Base-by-base conservation (phyloP, 2,113 vertebrate genomes). In the Aramus guarauna region DNA sequence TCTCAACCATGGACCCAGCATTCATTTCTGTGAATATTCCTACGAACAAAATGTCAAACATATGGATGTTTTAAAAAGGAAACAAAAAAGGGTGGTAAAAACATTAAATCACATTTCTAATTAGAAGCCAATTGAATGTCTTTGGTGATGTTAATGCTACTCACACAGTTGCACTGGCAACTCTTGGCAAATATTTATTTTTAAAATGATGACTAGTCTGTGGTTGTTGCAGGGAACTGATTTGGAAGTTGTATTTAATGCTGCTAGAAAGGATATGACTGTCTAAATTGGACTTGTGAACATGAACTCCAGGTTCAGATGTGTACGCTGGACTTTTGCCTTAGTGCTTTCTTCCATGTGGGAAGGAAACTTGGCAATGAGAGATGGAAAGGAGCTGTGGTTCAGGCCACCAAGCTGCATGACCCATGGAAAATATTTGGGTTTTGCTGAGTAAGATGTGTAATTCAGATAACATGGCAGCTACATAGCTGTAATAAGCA, bases 1-100 rank as follows among this genome's bases (percentile, higher is more conserved):
- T 94, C 37, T 84, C 32, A 94, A 53, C 41, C 19, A 12, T 26
- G 9, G 55, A 72, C 37, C 12, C 56, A 63, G 63, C 86, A 84
- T 77, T 92, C 11, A 77, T 89, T 96, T 94, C 52, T 88, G 17
- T 94, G 88, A 36, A 32, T 69, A 53, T 79, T 92, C 48, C 30
- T 80, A 48, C 2, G 18, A 91, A 92, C 11, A 92, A 92, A 95
- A 96, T 91, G 76, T 91, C 83, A 84, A 94, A 95, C 68, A 74
- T 88, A 92, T 89, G 88, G 76, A 71, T 94, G 43, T 74, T 95
- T 94, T 71, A 52, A 96, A 92, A 92, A 73, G 26, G 67, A 93
- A 79, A 73, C 15, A 93, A 92, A 92, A 92, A 86, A 71, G 36
- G 9, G 24, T 78, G 80, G 37, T 67, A 84, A 91, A 83, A 95